A percentile compares a stretch with the other conserved stretches of the same genome.
These are phyloP conservation scores for Epicampocera succincta DNA, from an alignment of 2,888 invertebrate genomes.

Conservation along the genomic window DNA sequence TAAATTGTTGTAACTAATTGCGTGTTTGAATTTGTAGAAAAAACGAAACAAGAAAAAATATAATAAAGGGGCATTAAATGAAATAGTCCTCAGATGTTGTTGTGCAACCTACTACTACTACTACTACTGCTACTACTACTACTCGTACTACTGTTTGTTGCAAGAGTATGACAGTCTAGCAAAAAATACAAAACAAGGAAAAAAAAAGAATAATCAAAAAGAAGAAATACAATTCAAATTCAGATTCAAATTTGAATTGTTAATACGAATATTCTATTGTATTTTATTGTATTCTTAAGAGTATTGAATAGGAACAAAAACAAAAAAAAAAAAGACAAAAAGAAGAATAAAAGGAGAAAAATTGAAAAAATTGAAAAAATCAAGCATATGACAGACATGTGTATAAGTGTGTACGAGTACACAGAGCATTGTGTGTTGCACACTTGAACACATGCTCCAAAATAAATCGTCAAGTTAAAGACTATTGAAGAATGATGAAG, in stretches of 20 bases:
- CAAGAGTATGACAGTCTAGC: slow-evolving; percentile 8
- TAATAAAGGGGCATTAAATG: slow-evolving; percentile 54
- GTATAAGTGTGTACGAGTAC: slow-evolving; percentile 54
- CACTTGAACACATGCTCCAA: slow-evolving; percentile 69
- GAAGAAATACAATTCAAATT: slow-evolving; percentile 61
- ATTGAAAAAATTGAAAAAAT: slow-evolving; percentile 25
- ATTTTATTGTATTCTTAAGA: slow-evolving; percentile 53
- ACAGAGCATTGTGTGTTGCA: slow-evolving; percentile 20
- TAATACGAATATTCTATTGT: slow-evolving; percentile 44
- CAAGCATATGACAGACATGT: slow-evolving; percentile 65
- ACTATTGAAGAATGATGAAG: slow-evolving; percentile 63
- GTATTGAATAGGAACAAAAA: slow-evolving; percentile 35
- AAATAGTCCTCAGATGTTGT: slow-evolving; percentile 60
- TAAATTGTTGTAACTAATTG: slow-evolving; percentile 67
- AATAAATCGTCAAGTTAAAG: slow-evolving; percentile 56
- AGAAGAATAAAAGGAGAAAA: neutral
- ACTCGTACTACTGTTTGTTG: slow-evolving; percentile 48
- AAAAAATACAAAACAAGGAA: neutral
- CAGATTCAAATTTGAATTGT: slow-evolving; percentile 60
- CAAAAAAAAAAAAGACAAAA: no score
- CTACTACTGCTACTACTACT: slow-evolving; percentile 17
- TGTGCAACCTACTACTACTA: slow-evolving; percentile 22
- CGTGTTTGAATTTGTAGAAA: slow-evolving; percentile 56
- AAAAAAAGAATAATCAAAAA: slow-evolving; percentile 5
- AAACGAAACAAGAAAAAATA: slow-evolving; percentile 1